These are phyloP conservation scores for Scaptomyza parva DNA, from an alignment of 2,888 invertebrate species.

Conservation along the genomic window DNA sequence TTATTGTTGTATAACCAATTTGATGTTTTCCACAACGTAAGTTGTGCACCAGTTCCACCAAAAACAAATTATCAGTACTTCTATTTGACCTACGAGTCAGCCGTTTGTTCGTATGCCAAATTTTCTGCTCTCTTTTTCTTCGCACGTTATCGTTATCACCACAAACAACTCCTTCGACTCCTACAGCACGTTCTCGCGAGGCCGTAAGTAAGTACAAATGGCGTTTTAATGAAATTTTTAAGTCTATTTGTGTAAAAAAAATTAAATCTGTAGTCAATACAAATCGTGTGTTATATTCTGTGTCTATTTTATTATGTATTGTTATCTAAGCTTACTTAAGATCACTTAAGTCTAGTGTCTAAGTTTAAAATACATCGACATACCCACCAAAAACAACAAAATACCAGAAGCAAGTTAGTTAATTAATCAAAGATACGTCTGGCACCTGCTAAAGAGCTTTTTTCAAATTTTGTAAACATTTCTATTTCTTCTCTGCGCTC, in stretches of 20 bases:
- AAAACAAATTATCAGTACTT: conserved; percentile 18
- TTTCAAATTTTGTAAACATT: conserved; percentile 48
- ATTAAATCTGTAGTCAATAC: conserved; percentile 24
- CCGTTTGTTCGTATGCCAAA: conserved; percentile 50
- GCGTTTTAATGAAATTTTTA: conserved; percentile 84
- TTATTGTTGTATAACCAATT: conserved; percentile 7
- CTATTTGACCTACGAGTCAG: conserved; percentile 42
- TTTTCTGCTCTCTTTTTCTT: conserved; percentile 48
- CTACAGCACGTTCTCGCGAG: conserved; percentile 71
- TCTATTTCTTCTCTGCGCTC: conserved; percentile 67
- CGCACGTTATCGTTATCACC: conserved; percentile 63
- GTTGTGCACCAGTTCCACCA: conserved; percentile 48
- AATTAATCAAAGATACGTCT: conserved; percentile 20
- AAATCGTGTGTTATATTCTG: conserved; percentile 50
- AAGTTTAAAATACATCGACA: conserved; percentile 20
- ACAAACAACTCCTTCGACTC: conserved; percentile 68
- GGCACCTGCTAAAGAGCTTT: conserved; percentile 29
- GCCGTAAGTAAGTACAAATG: conserved; percentile 85
- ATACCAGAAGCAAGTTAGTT: conserved; percentile 25
- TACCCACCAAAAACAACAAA: conserved; percentile 9
- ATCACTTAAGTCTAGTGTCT: conserved; percentile 39
- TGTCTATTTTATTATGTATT: conserved; percentile 54
- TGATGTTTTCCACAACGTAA: conserved; percentile 42
- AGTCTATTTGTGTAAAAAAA: conserved; percentile 67
- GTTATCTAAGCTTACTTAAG: conserved; percentile 39